A percentile compares a stretch with the other conserved stretches of the same genome.
phyloP scores from a whole-genome alignment of 2,113 vertebrate genomes.

The Todiramphus saurophagus region DNA sequence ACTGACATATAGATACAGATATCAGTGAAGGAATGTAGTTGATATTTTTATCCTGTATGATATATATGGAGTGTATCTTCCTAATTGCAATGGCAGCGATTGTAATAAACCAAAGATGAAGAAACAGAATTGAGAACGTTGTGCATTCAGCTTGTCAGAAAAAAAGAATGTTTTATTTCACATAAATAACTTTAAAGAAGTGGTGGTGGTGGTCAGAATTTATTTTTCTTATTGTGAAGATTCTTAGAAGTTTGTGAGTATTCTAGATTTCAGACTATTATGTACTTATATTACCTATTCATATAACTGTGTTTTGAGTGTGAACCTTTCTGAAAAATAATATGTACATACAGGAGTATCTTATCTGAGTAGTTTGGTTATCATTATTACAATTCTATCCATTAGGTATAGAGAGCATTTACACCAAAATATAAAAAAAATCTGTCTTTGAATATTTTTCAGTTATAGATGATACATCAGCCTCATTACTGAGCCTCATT shows the following conservation, averaged over 20 bases:
- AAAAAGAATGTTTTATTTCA: background rate
- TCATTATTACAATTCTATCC: background rate
- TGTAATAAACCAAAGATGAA: background rate
- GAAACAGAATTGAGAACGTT: background rate
- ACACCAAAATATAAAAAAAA: background rate
- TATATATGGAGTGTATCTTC: background rate
- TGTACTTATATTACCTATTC: background rate
- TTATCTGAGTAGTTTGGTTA: background rate
- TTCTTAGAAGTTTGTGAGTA: background rate
- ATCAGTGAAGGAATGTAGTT: slow-evolving; percentile 21
- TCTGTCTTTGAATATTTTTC: background rate
- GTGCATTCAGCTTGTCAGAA: background rate
- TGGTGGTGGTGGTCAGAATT: background rate
- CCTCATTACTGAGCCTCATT: background rate
- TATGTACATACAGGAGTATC: background rate
- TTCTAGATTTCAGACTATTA: background rate
- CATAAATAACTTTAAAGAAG: background rate
- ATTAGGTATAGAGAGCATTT: background rate
- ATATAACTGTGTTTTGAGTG: background rate
- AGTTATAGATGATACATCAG: background rate
- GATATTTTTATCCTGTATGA: background rate
- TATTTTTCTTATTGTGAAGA: background rate
- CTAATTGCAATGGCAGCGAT: background rate
- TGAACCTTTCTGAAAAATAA: background rate
- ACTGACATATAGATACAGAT: slow-evolving; percentile 57